A percentile compares a stretch with the other conserved stretches of the same genome.
phyloP scores from a whole-genome alignment of 2,888 invertebrate species.

The Drosophila formosana region DNA sequence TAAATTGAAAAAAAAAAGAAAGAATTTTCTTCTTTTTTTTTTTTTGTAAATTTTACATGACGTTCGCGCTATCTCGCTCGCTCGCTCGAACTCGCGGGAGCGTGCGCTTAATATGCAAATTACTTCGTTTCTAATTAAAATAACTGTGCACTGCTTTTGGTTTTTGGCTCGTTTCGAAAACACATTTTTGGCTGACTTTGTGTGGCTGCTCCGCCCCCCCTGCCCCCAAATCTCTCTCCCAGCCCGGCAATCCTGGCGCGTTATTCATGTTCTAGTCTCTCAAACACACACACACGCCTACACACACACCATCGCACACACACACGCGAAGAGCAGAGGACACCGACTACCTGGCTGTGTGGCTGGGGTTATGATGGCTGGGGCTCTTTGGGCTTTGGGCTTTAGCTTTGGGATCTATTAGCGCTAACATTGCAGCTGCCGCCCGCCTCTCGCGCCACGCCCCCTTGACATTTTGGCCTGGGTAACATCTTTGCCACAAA shows the following conservation, averaged over 20 bases:
- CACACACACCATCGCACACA: not conserved
- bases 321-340: not conserved
- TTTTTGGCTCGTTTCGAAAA: slow-evolving; percentile 52
- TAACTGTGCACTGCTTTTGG: slow-evolving; percentile 75
- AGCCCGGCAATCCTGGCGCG: slow-evolving; percentile 14
- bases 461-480: slow-evolving; percentile 21
- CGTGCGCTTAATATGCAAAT: slow-evolving; percentile 74
- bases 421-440: slow-evolving; percentile 56
- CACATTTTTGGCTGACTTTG: slow-evolving; percentile 69
- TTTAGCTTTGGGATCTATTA: slow-evolving; percentile 70
- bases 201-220: slow-evolving; percentile 29
- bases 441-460: not conserved
- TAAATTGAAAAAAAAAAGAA: slow-evolving; percentile 42
- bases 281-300: slow-evolving; percentile 5
- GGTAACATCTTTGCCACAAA: slow-evolving; percentile 55
- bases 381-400: slow-evolving; percentile 23
- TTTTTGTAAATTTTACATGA: slow-evolving; percentile 49
- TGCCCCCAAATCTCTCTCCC: not conserved
- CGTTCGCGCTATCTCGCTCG: not conserved
- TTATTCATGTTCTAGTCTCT: slow-evolving; percentile 38
- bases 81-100: slow-evolving; percentile 12
- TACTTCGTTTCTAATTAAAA: slow-evolving; percentile 80
- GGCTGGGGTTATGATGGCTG: slow-evolving; percentile 3
- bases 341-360: slow-evolving; percentile 2
- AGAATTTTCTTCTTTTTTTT: not conserved